Evolutionary conservation across 2,113 vertebrate species (phyloP).

Genomic region (Zapornia atra): DNA sequence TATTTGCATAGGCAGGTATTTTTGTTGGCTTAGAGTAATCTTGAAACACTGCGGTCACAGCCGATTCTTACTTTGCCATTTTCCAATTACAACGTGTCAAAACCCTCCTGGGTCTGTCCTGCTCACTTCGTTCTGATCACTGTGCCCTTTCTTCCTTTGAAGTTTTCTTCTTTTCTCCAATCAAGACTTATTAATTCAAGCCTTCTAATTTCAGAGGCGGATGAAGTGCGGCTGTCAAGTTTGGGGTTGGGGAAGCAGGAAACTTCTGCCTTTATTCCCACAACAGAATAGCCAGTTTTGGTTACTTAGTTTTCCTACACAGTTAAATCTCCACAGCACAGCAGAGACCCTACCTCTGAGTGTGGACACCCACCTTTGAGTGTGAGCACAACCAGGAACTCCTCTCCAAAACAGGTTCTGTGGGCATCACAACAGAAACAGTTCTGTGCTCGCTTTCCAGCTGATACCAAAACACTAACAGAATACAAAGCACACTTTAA

Average conservation of each 20-base stretch:
- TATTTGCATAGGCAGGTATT: slow-evolving; percentile 35
- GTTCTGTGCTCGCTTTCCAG: background rate
- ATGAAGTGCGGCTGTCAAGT: background rate
- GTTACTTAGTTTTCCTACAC: background rate
- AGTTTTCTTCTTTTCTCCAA: background rate
- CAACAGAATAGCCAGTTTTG: background rate
- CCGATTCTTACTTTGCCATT: slow-evolving; percentile 41
- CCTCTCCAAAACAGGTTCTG: background rate
- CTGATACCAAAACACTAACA: background rate
- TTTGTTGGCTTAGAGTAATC: slow-evolving; percentile 19
- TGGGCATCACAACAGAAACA: background rate
- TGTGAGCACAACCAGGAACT: background rate
- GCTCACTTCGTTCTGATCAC: slow-evolving; percentile 38
- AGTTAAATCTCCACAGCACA: background rate
- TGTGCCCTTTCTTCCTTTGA: slow-evolving; percentile 34
- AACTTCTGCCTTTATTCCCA: background rate
- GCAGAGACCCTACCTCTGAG: background rate
- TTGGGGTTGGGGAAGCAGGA: background rate
- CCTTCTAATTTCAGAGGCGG: background rate
- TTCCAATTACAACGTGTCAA: slow-evolving; percentile 54
- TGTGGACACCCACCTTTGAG: background rate
- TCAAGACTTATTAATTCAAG: background rate
- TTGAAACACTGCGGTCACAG: background rate
- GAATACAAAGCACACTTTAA: background rate
- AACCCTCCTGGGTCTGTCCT: slow-evolving; percentile 60